phyloP scores from a whole-genome alignment of 2,888 invertebrate genomes.

The Pantelozetes paolii region DNA sequence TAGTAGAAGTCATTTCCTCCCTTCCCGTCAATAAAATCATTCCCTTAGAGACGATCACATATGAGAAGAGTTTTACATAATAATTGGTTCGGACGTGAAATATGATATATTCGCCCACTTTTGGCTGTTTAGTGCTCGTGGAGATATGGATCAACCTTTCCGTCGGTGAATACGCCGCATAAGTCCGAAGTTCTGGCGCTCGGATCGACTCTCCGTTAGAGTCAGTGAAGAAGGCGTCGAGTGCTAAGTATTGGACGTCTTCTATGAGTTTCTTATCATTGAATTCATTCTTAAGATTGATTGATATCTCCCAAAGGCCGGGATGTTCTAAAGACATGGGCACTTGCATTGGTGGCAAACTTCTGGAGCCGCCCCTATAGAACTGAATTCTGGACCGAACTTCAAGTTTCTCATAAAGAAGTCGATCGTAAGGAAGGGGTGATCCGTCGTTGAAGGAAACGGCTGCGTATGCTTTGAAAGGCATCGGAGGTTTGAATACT shows the following conservation, averaged over 20 bases:
- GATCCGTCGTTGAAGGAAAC: constrained; percentile 90
- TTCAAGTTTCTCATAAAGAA: constrained; percentile 64
- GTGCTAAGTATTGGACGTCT: constrained; percentile 43
- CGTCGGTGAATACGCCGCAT: constrained; percentile 74
- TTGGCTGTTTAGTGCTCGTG: constrained; percentile 75
- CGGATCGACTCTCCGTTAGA: constrained; percentile 63
- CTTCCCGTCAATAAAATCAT: constrained; percentile 78
- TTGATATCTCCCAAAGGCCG: constrained; percentile 76
- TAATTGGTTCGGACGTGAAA: constrained; percentile 90
- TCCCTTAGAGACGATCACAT: constrained; percentile 83
- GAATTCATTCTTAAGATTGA: constrained; percentile 65
- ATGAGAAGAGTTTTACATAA: constrained; percentile 81
- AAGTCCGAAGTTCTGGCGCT: constrained; percentile 63
- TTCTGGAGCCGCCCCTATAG: constrained; percentile 49
- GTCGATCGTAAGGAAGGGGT: constrained; percentile 63
- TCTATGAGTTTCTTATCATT: constrained; percentile 46
- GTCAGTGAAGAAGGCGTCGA: constrained; percentile 64
- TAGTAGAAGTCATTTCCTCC: constrained; percentile 69
- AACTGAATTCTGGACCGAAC: constrained; percentile 60
- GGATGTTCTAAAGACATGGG: constrained; percentile 63
- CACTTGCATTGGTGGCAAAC: constrained; percentile 61
- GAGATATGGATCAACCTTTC: constrained; percentile 77
- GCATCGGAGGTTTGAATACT: constrained; percentile 92
- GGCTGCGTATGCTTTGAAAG: constrained; percentile 76
- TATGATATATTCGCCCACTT: constrained; percentile 86